Base-by-base conservation (phyloP, 2,888 invertebrate genomes). In the Osmoderma eremita region DNA sequence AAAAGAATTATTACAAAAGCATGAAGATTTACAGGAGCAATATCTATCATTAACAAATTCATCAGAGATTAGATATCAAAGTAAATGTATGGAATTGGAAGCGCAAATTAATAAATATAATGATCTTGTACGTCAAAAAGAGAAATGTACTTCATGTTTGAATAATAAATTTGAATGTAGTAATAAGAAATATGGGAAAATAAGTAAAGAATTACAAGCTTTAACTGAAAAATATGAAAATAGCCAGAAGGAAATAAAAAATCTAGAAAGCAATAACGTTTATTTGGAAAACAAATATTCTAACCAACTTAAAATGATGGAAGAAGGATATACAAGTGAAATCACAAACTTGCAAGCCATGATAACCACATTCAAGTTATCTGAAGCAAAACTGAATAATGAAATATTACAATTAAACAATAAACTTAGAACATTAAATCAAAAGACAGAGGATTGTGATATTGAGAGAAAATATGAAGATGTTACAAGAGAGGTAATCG, bases 1-100 rank as follows among this genome's bases (percentile, higher is more conserved):
- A n/a, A 63, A 49, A n/a, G 36, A 39, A 1, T 24, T 67, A 30
- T 30, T 45, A 13, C 36, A 38, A 10, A 61, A 53, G 15, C 63
- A 62, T 45, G n/a, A 22, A 45, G 13, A 8, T 30, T 39, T 63
- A 41, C n/a, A 54, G 38, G 30, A 41, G 24, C 51, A 63, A 17
- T 45, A 67, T 53, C 38, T 63, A 10, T 18, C 12, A 24, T 13
- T 54, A 6, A 36, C 38, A 13, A 67, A 63, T 36, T 12, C 22
- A 38, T 67, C 54, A 18, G 45, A 67, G 48, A 38, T 67, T 20
- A 67, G 50, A 63, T 67, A 63, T 38, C 67, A 67, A 38, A 63
- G n/a, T 15, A 49, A 53, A 38, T 53, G 51, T 30, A 39, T 10
- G 30, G 67, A 67, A 39, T 24, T 67, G 15, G 54, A 67, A 12